These are phyloP conservation scores for sheep (Ovis aries) DNA, from an alignment of 2,113 vertebrate species.

Conservation along the genomic window DNA sequence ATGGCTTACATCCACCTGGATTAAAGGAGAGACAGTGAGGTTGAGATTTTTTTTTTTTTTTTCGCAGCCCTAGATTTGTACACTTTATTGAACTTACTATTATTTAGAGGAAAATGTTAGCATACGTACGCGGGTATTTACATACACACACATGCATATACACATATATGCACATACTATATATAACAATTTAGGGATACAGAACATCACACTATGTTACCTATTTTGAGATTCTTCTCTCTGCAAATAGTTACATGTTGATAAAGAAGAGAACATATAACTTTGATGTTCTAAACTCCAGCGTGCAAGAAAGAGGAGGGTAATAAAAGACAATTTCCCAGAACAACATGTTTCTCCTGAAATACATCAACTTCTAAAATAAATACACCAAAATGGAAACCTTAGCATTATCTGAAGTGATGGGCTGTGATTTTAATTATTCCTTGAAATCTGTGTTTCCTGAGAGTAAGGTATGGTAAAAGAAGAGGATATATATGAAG, in stretches of 20 bases:
- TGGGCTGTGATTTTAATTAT: background rate
- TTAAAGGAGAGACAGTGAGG: background rate
- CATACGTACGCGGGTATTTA: background rate
- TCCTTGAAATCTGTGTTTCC: background rate
- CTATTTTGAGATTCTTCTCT: background rate
- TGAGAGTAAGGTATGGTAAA: background rate
- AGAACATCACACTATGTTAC: background rate
- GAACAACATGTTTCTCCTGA: background rate
- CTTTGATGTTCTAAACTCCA: background rate
- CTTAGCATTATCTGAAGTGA: background rate
- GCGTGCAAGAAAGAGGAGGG: background rate
- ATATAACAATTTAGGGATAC: background rate
- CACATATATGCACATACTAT: background rate
- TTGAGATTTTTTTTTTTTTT: background rate
- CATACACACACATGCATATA: rapidly evolving
- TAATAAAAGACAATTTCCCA: background rate
- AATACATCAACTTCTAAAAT: background rate
- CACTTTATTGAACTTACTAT: background rate
- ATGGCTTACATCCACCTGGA: background rate
- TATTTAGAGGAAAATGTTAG: background rate
- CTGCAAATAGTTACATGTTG: background rate
- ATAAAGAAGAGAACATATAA: background rate
- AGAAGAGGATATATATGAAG: background rate
- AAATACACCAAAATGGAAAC: background rate
- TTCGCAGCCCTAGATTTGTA: background rate